Percentiles rank a stretch among this genome's conserved stretches.
Evolutionary conservation across 2,113 vertebrate genomes (phyloP).

Genomic region (Cottus gobio): DNA sequence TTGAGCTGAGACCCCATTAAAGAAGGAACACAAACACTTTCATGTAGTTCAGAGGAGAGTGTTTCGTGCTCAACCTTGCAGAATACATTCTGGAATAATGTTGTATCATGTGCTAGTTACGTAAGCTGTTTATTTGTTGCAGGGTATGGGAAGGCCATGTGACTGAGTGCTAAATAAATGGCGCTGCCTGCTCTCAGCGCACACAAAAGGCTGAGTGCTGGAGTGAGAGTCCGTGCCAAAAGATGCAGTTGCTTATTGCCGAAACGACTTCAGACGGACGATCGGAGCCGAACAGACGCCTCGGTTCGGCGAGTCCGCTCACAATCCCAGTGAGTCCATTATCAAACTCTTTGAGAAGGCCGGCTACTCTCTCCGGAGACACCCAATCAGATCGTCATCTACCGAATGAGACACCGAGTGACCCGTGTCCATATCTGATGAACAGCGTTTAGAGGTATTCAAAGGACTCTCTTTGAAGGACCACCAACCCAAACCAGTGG

Average conservation of each 20-base stretch:
- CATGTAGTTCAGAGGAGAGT: conserved; percentile 25
- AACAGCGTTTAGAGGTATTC: background rate
- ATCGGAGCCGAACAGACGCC: conserved; percentile 36
- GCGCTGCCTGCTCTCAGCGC: conserved; percentile 1
- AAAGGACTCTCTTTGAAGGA: background rate
- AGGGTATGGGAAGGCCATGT: conserved; percentile 22
- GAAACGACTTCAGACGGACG: background rate
- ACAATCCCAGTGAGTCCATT: conserved; percentile 32
- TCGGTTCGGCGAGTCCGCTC: conserved; percentile 10
- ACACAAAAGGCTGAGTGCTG: conserved; percentile 14
- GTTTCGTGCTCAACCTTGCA: conserved; percentile 56
- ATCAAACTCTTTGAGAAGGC: conserved; percentile 10
- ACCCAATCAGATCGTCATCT: conserved; percentile 15
- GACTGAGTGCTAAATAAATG: conserved; percentile 31
- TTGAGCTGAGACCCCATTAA: conserved; percentile 55
- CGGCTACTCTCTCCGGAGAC: conserved; percentile 10
- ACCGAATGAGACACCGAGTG: background rate
- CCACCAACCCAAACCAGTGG: conserved; percentile 11
- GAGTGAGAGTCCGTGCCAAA: background rate
- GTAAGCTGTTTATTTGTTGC: conserved; percentile 25
- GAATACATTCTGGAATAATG: conserved; percentile 58
- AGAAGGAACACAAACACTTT: conserved; percentile 46
- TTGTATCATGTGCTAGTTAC: conserved; percentile 33
- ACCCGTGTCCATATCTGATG: background rate
- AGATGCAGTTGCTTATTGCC: background rate